A percentile compares a stretch with the other conserved stretches of the same genome.
These are phyloP conservation scores for Troides aeacus DNA, from an alignment of 2,888 invertebrate species.

Conservation along the genomic window DNA sequence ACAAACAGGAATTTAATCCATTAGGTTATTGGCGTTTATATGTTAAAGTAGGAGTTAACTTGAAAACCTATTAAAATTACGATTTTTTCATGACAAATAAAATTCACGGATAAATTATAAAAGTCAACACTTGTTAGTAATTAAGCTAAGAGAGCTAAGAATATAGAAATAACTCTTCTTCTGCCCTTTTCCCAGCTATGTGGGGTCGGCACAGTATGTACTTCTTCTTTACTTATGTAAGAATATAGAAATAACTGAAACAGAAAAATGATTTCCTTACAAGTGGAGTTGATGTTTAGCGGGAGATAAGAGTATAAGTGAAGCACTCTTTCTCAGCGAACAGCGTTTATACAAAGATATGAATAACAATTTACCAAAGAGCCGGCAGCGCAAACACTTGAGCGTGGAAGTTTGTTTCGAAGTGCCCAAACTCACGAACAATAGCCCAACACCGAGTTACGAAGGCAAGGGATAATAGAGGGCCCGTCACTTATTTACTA, in stretches of 20 bases:
- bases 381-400: constrained; percentile 75
- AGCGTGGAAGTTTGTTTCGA: constrained; percentile 73
- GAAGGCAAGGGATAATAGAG: constrained; percentile 50
- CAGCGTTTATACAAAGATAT: constrained; percentile 75
- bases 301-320: constrained; percentile 67
- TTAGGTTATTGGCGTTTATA: constrained; percentile 1
- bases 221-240: neutral
- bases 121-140: too few species aligned
- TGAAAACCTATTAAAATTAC: neutral
- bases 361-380: constrained; percentile 79
- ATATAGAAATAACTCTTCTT: neutral
- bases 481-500: constrained; percentile 36
- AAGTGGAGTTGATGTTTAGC: constrained; percentile 66
- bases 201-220: too few species aligned
- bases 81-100: too few species aligned
- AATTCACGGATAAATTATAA: too few species aligned
- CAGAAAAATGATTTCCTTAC: constrained; percentile 57
- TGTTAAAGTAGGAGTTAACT: neutral
- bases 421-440: constrained; percentile 75
- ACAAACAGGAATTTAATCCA: neutral
- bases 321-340: constrained; percentile 70
- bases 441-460: constrained; percentile 63
- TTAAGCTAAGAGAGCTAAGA: neutral
- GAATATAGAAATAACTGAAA: neutral
- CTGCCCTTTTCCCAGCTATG: too few species aligned